These are phyloP conservation scores for Melipona beecheii DNA, from an alignment of 2,888 invertebrate species.

Conservation along the genomic window DNA sequence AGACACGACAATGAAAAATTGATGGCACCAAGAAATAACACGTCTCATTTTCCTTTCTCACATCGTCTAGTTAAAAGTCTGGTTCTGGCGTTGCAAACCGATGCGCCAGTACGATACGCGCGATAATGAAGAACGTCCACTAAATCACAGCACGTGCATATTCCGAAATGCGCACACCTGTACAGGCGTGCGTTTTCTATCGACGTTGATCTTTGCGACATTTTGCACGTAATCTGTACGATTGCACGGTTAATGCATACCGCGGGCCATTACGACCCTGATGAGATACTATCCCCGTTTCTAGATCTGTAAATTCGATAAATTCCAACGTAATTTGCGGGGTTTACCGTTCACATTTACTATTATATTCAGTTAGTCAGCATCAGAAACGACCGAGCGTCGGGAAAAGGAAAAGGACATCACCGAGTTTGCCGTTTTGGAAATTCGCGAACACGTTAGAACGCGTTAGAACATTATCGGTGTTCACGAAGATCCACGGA, in stretches of 20 bases:
- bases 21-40: neutral
- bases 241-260: slow-evolving; percentile 40
- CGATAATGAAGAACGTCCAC: neutral
- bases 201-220: slow-evolving; percentile 45
- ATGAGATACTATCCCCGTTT: slow-evolving; percentile 21
- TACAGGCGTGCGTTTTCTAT: neutral
- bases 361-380: slow-evolving; percentile 20
- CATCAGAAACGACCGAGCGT: neutral
- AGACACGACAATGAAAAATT: neutral
- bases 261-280: slow-evolving; percentile 25
- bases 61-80: too few species aligned
- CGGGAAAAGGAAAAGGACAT: slow-evolving; percentile 14
- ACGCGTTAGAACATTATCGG: neutral
- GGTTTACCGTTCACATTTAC: slow-evolving; percentile 19
- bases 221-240: slow-evolving; percentile 45
- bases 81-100: neutral
- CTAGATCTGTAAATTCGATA: slow-evolving; percentile 59
- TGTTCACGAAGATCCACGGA: neutral
- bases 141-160: slow-evolving; percentile 10
- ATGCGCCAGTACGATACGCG: neutral
- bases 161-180: slow-evolving; percentile 1
- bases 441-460: neutral
- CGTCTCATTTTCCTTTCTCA: neutral
- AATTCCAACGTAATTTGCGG: slow-evolving; percentile 38
- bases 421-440: neutral